phyloP scores from a whole-genome alignment of 2,113 vertebrate species.

The Odocoileus hemionus region DNA sequence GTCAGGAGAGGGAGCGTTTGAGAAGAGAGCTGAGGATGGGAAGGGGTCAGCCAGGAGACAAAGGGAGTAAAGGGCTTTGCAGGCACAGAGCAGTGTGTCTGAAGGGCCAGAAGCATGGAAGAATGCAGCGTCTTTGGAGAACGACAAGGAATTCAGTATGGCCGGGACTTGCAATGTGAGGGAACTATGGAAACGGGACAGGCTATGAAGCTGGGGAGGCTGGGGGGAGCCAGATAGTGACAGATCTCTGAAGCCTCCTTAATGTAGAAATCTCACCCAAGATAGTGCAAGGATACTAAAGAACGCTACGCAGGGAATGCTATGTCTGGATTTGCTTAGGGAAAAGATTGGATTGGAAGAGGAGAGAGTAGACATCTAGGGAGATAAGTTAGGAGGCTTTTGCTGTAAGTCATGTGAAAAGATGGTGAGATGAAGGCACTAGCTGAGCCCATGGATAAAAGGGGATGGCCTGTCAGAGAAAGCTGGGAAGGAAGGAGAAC shows the following conservation, averaged over 20 bases:
- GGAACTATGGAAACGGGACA: background rate
- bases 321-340: background rate
- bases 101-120: background rate
- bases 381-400: background rate
- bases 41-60: background rate
- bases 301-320: background rate
- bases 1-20: background rate
- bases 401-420: background rate
- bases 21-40: background rate
- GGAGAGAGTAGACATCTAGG: background rate
- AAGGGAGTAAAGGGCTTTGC: background rate
- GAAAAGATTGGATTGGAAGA: background rate
- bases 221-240: background rate
- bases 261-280: background rate
- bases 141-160: background rate
- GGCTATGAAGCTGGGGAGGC: background rate
- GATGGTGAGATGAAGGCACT: background rate
- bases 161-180: background rate
- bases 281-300: background rate
- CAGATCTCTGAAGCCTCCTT: background rate
- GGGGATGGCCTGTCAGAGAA: background rate
- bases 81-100: background rate
- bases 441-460: background rate
- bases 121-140: background rate
- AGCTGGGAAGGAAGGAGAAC: background rate